phyloP scores from a whole-genome alignment of 1,140 invertebrate species.

The Aleiodes sp. region DNA sequence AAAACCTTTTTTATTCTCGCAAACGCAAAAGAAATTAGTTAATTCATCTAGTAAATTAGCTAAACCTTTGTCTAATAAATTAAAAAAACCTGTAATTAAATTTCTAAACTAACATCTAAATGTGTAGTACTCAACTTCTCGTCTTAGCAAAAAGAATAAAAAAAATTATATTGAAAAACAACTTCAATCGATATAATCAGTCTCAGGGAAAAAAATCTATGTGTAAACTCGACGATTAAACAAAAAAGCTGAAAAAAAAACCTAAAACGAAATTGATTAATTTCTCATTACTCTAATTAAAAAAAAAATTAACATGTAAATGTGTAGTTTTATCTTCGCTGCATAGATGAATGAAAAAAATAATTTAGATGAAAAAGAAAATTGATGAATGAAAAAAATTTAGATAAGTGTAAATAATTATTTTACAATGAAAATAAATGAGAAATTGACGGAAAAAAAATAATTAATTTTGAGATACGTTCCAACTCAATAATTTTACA shows the following conservation, averaged over 20 bases:
- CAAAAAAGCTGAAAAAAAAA: constrained; percentile 37
- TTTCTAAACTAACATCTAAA: too few relatives aligned
- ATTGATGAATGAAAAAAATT: neutral
- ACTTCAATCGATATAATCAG: constrained; percentile 58
- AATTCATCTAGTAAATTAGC: too few relatives aligned
- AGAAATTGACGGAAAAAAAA: neutral
- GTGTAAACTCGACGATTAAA: too few relatives aligned
- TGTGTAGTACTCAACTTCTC: neutral
- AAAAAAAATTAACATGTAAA: neutral
- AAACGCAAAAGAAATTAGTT: too few relatives aligned
- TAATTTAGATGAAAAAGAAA: neutral
- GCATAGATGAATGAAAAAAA: neutral
- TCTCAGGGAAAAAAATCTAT: constrained; percentile 61
- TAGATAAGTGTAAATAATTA: neutral
- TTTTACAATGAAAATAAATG: neutral
- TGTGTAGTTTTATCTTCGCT: neutral
- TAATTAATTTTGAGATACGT: constrained; percentile 4
- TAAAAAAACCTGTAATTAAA: too few relatives aligned
- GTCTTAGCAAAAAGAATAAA: neutral
- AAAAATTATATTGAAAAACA: constrained; percentile 46
- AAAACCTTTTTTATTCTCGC: too few relatives aligned
- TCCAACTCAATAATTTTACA: constrained; percentile 5
- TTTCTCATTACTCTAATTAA: neutral
- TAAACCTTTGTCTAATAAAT: too few relatives aligned
- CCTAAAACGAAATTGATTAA: constrained; percentile 6